Evolutionary conservation across 2,797 vertebrate species (phyloP), one percentile per base, ranked within the genome.

Genomic region (Phataginus tetradactyla): DNA sequence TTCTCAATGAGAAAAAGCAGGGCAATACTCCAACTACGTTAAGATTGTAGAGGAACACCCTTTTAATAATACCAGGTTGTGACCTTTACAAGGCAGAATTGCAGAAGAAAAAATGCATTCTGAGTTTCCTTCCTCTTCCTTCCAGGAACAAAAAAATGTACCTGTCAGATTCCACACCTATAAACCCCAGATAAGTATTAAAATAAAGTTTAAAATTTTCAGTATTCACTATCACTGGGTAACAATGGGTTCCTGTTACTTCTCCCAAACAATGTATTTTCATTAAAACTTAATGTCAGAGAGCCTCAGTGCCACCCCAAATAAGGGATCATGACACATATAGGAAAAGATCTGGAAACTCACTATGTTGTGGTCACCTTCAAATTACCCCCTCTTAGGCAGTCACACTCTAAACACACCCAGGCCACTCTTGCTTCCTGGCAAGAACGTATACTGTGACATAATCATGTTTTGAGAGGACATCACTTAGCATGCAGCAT

Each of bases 201-300:
- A 95, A 94, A 90, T 32, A 85, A 84, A 63, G 1, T 77, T 90
- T 25, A 53, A 57, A 94, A 78, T 77, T 88, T 63, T 89, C 34
- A 59, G 42, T 72, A 69, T 23, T 87, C 23, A 34, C 20, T 72
- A 12, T 66, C 39, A 49, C 13, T 72, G 13, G 45, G 42, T 53
- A 69, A 29, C 14, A 78, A 17, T 32, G 6, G 34, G 25, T 80
- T 69, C 21, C 14, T 64, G 7, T 81, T 64, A 63, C 12, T 69
- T 15, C 14, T 72, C 13, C 64, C n/a, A 92, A 39, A 13, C 13
- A 91, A 69, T 6, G 0, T 29, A 92, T 25, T 84, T 66, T 79
- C 34, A 80, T 8, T 25, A 21, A 1, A 64, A 63, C 1, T 37
- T 42, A 78, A 13, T 1, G 6, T 93, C 17, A 91, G 39, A 86